phyloP scores from a whole-genome alignment of 2,113 vertebrate species.

The Lethenteron reissneri region DNA sequence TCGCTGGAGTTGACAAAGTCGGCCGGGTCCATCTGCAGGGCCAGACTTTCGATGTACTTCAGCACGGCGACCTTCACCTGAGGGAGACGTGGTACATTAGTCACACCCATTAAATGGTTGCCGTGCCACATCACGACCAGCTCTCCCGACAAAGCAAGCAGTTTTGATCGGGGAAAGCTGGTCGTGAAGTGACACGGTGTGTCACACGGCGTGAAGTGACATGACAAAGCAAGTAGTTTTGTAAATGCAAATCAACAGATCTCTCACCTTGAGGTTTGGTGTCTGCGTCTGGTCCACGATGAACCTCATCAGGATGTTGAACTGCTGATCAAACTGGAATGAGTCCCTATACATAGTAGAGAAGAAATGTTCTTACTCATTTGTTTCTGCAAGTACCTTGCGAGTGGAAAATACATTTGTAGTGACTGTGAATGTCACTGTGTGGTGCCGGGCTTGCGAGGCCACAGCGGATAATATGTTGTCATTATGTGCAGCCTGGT shows the following conservation, averaged over 20 bases:
- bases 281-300: conserved; percentile 5
- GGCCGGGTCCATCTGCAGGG: conserved; percentile 3
- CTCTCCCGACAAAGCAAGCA: neutral
- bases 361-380: neutral
- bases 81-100: neutral
- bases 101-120: neutral
- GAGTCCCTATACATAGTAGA: conserved; percentile 5
- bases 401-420: too few species aligned
- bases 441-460: too few species aligned
- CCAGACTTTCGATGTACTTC: neutral
- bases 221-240: too few species aligned
- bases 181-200: neutral
- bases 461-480: too few species aligned
- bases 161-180: neutral
- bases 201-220: neutral
- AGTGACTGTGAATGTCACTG: too few species aligned
- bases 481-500: too few species aligned
- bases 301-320: conserved; percentile 3
- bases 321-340: conserved; percentile 1
- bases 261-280: conserved; percentile 1
- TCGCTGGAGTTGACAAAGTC: conserved; percentile 4
- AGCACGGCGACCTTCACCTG: conserved; percentile 5
- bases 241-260: too few species aligned
- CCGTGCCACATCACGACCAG: neutral
- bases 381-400: neutral